These are phyloP conservation scores for Lydus trimaculatus DNA, from an alignment of 2,888 invertebrate species.

Conservation along the genomic window DNA sequence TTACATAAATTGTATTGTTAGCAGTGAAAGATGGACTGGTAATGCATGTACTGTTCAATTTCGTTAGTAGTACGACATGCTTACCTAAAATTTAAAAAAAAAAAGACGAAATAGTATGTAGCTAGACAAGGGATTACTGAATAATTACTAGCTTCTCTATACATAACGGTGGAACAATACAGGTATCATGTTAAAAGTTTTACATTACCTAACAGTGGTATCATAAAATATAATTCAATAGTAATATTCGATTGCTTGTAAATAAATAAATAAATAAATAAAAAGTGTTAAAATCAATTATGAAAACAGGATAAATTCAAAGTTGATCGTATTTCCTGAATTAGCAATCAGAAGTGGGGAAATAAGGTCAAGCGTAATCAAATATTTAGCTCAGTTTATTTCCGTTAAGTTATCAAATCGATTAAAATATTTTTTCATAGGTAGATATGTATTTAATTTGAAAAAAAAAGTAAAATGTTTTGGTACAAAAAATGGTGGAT, in stretches of 20 bases:
- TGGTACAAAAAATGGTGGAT: neutral
- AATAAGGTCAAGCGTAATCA: constrained; percentile 4
- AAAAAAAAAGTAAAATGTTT: neutral
- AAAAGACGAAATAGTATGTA: too few relatives aligned
- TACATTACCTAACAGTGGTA: too few relatives aligned
- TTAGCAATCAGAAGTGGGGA: neutral
- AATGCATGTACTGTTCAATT: too few relatives aligned
- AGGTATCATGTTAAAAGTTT: too few relatives aligned
- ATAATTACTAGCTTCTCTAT: too few relatives aligned
- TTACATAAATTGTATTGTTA: neutral
- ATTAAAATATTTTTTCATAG: neutral
- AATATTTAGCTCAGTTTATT: neutral
- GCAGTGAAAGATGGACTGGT: neutral
- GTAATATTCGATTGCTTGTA: too few relatives aligned
- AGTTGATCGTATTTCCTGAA: neutral
- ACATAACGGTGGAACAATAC: too few relatives aligned
- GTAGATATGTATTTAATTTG: neutral
- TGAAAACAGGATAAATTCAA: neutral
- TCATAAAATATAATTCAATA: too few relatives aligned
- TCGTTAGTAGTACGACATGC: too few relatives aligned
- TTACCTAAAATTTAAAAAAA: too few relatives aligned
- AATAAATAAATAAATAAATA: too few relatives aligned
- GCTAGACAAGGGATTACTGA: too few relatives aligned
- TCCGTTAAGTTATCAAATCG: neutral
- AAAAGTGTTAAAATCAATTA: neutral